phyloP scores from a whole-genome alignment of 2,797 vertebrate species.

The Cheirogaleus major region DNA sequence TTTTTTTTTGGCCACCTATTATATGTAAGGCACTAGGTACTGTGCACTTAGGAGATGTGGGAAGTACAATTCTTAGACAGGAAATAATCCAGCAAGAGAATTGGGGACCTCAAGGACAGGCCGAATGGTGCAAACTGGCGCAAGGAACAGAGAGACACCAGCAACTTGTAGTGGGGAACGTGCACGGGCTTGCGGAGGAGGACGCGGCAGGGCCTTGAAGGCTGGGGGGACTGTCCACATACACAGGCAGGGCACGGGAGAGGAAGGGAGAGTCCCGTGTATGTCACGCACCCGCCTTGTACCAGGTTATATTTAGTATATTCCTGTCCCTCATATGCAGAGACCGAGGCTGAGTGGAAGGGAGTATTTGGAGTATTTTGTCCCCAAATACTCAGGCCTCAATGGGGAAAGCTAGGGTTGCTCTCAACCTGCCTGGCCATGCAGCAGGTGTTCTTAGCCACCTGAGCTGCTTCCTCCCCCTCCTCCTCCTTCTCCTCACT shows the following conservation, averaged over 20 bases:
- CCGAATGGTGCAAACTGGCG: rapidly evolving
- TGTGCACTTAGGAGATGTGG: rapidly evolving
- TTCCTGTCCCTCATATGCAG: neutral
- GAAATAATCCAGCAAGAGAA: rapidly evolving
- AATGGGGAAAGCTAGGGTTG: rapidly evolving
- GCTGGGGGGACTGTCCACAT: neutral
- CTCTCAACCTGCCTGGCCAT: neutral
- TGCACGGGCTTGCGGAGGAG: rapidly evolving
- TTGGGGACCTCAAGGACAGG: neutral
- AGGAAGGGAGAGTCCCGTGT: rapidly evolving
- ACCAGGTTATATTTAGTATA: no score
- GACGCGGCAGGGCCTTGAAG: rapidly evolving
- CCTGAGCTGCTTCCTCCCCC: rapidly evolving
- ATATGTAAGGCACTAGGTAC: no score
- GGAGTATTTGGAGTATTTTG: neutral
- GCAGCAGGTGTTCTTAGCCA: rapidly evolving
- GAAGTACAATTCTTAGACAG: neutral
- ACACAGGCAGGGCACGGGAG: neutral
- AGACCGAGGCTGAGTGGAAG: rapidly evolving
- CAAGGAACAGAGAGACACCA: no score
- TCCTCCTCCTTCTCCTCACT: neutral
- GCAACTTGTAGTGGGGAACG: rapidly evolving
- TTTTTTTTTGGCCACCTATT: rapidly evolving
- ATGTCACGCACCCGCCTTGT: no score
- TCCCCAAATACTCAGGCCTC: neutral